Percentiles rank a stretch among this genome's conserved stretches.
phyloP scores from a whole-genome alignment of 2,797 vertebrate genomes.

The Amniataba percoides region DNA sequence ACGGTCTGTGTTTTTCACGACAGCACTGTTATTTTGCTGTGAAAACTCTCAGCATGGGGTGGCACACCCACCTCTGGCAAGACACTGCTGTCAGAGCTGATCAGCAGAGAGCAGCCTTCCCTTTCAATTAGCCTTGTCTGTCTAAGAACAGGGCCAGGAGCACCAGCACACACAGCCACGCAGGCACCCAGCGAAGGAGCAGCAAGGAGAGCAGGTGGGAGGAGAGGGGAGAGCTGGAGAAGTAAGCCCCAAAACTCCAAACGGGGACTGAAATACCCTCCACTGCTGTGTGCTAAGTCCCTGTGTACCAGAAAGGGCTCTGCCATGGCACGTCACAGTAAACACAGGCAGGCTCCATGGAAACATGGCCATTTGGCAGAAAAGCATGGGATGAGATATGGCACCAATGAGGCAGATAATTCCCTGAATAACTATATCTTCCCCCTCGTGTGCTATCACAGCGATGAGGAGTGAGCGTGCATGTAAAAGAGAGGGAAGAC shows the following conservation, averaged over 20 bases:
- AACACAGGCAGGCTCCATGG: conserved; percentile 82
- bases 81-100: conserved; percentile 83
- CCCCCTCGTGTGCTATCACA: conserved; percentile 73
- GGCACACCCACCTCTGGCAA: conserved; percentile 85
- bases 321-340: conserved; percentile 79
- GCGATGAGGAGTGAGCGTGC: conserved; percentile 61
- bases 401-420: conserved; percentile 84
- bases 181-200: conserved; percentile 72
- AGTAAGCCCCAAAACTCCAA: conserved; percentile 82
- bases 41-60: conserved; percentile 85
- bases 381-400: conserved; percentile 76
- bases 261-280: conserved; percentile 81
- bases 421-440: conserved; percentile 82
- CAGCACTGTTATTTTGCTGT: conserved; percentile 80
- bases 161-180: conserved; percentile 66
- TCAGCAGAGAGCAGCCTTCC: conserved; percentile 85
- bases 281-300: conserved; percentile 81
- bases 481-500: conserved; percentile 31
- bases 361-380: conserved; percentile 78
- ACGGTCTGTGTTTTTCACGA: conserved; percentile 74
- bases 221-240: conserved; percentile 74
- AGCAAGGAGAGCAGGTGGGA: conserved; percentile 81
- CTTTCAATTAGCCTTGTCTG: conserved; percentile 88
- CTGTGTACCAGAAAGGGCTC: conserved; percentile 76
- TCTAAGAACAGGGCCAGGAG: conserved; percentile 81